A percentile compares a stretch with the other conserved stretches of the same genome.
phyloP scores from a whole-genome alignment of 37 sponge, comb jelly and placozoan species.

The Lycopodina hypogea region DNA sequence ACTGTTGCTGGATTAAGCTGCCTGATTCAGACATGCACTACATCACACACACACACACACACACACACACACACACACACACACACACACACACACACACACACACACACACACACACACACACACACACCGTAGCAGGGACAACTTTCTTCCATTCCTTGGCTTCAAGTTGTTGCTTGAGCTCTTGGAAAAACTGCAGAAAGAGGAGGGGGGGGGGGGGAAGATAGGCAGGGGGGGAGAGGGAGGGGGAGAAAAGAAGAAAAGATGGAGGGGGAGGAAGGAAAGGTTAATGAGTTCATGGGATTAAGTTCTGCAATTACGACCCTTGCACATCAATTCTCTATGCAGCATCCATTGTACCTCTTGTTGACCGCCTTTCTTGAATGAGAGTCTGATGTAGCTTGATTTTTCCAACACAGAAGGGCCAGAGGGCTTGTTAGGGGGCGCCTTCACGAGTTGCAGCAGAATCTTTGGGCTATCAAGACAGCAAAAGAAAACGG shows the following conservation, averaged over 20 bases:
- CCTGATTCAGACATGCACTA: not conserved
- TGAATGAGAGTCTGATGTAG: conserved; percentile 83
- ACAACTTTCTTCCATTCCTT: conserved; percentile 63
- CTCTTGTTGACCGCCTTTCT: conserved; percentile 87
- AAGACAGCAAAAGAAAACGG: not conserved
- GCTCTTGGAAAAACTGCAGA: conserved; percentile 32
- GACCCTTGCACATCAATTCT: no score
- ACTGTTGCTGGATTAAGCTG: not conserved
- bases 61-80: no score
- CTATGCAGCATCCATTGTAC: conserved; percentile 7
- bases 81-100: no score
- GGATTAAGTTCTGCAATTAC: no score
- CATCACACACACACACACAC: no score
- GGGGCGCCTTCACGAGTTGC: conserved; percentile 38
- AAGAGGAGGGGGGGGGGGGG: not conserved
- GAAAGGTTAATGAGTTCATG: no score
- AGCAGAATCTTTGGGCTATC: conserved; percentile 83
- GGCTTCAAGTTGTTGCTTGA: conserved; percentile 43
- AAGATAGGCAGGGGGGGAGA: not conserved
- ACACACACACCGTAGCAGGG: conserved; percentile 24
- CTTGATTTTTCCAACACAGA: conserved; percentile 45
- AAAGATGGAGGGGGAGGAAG: not conserved
- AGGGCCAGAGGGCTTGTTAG: conserved; percentile 68
- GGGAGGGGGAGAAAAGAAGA: not conserved
- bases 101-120: no score